A percentile compares a stretch with the other conserved stretches of the same genome.
Evolutionary conservation across 2,888 invertebrate genomes (phyloP).

Genomic region (Eulithis testata): DNA sequence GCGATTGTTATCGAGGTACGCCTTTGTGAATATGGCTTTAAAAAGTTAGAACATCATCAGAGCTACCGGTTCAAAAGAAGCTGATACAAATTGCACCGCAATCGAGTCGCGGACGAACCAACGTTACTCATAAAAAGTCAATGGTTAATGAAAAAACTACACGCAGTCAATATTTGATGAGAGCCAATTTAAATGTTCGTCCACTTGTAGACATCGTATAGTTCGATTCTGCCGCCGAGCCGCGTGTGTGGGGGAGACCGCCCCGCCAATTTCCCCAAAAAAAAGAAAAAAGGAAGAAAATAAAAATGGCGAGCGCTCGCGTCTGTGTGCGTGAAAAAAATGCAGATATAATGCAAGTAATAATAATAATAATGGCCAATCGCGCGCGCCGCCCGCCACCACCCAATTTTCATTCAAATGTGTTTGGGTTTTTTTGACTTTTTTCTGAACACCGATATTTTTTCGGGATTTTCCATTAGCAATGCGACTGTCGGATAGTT

Average conservation of each 20-base stretch:
- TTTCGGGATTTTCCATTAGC: slow-evolving; percentile 82
- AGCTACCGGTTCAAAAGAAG: slow-evolving; percentile 60
- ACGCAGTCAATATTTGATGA: slow-evolving; percentile 84
- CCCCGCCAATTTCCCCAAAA: slow-evolving; percentile 74
- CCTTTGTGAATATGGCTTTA: slow-evolving; percentile 3
- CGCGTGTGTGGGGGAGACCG: slow-evolving; percentile 60
- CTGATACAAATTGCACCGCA: slow-evolving; percentile 67
- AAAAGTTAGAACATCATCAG: slow-evolving; percentile 5
- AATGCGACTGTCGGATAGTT: slow-evolving; percentile 71
- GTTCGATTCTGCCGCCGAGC: slow-evolving; percentile 66
- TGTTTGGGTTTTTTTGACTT: slow-evolving; percentile 72
- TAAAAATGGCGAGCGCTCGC: slow-evolving; percentile 74
- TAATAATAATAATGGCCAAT: slow-evolving; percentile 84
- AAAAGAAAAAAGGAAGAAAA: slow-evolving; percentile 76
- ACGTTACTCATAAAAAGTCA: slow-evolving; percentile 70
- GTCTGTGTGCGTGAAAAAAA: slow-evolving; percentile 80
- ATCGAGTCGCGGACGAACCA: slow-evolving; percentile 53
- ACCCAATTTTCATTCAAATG: slow-evolving; percentile 84
- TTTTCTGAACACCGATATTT: slow-evolving; percentile 74
- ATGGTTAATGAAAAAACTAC: slow-evolving; percentile 82
- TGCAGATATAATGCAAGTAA: slow-evolving; percentile 84
- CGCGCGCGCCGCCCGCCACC: slow-evolving; percentile 71
- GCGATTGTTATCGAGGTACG: neutral
- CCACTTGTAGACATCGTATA: slow-evolving; percentile 84
- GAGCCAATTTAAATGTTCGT: slow-evolving; percentile 84